Evolutionary conservation across 2,113 vertebrate species (phyloP), one percentile per base, ranked within the genome.

Genomic region (Hyla sarda): DNA sequence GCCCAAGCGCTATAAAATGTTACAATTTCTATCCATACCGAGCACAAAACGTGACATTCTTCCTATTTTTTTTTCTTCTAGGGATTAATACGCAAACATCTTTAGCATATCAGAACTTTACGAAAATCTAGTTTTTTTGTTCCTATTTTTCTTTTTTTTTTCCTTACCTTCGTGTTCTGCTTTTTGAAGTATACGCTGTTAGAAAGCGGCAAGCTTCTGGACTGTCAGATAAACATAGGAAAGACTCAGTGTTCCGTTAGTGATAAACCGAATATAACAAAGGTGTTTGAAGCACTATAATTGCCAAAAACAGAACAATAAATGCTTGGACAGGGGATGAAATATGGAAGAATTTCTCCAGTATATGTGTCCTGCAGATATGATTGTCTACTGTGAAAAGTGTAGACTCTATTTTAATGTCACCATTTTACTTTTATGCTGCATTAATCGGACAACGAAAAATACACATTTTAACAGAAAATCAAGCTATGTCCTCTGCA

Each of bases 271-370:
- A 62, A 62, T 65, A 60, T 81, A 81, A 81, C 78, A 81, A 81
- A 81, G 78, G 78, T 81, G 78, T 81, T 81, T 81, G 78, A 81
- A 81, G 78, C 58, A 62, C 58, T 58, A 81, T 81, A 62, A 81
- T 81, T 81, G 56, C 78, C 78, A 81, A 81, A 81, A 81, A 81
- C 78, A 47, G 37, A 81, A 81, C 56, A 81, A 81, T 81, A 81
- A 62, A 81, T 28, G 56, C 78, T 81, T 62, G 56, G 52, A 81
- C 78, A 81, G 58, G 78, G 58, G 78, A 81, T 81, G 78, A 45
- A 62, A 81, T 81, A 62, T 81, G 56, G 32, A 81, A 81, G 78
- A 25, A 62, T 47, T 65, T 62, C 41, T 21, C 34, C 78, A 10
- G 78, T 81, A 45, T 65, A 81, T 81, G 78, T 62, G 32, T 65